These are phyloP conservation scores for Palythoa grandiflora DNA, from an alignment of 92 coral and sea anemone genomes.

Conservation along the genomic window DNA sequence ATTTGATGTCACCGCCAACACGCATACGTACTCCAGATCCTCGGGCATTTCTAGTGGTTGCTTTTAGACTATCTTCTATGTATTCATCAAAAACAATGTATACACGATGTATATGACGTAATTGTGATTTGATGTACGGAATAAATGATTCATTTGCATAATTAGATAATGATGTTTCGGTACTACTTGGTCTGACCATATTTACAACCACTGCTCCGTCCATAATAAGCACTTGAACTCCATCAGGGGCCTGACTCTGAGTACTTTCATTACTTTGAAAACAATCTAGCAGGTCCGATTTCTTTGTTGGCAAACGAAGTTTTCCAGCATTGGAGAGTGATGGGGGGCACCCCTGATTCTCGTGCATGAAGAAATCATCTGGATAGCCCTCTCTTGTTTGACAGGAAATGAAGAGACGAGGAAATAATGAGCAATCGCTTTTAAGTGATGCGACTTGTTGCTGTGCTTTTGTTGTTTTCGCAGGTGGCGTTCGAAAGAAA, in stretches of 20 bases:
- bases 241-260: slow-evolving; percentile 31
- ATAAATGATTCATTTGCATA: slow-evolving; percentile 36
- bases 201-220: slow-evolving; percentile 40
- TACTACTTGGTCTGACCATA: background rate
- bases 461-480: slow-evolving; percentile 45
- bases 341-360: slow-evolving; percentile 64
- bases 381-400: slow-evolving; percentile 64
- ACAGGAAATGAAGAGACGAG: slow-evolving; percentile 45
- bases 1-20: slow-evolving; percentile 41
- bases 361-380: slow-evolving; percentile 62
- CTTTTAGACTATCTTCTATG: slow-evolving; percentile 58
- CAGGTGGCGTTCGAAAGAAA: slow-evolving; percentile 47
- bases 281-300: slow-evolving; percentile 46
- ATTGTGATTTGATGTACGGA: too few relatives aligned
- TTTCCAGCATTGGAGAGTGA: slow-evolving; percentile 55
- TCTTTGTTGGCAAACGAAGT: slow-evolving; percentile 33
- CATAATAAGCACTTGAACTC: slow-evolving; percentile 37
- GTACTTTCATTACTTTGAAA: slow-evolving; percentile 6
- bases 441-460: slow-evolving; percentile 56
- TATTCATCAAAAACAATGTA: slow-evolving; percentile 57
- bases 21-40: slow-evolving; percentile 9
- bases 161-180: slow-evolving; percentile 5
- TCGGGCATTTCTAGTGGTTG: background rate
- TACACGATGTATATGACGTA: too few relatives aligned
- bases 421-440: slow-evolving; percentile 51